Evolutionary conservation across 2,797 vertebrate genomes (phyloP).

Genomic region (Lacerta agilis): DNA sequence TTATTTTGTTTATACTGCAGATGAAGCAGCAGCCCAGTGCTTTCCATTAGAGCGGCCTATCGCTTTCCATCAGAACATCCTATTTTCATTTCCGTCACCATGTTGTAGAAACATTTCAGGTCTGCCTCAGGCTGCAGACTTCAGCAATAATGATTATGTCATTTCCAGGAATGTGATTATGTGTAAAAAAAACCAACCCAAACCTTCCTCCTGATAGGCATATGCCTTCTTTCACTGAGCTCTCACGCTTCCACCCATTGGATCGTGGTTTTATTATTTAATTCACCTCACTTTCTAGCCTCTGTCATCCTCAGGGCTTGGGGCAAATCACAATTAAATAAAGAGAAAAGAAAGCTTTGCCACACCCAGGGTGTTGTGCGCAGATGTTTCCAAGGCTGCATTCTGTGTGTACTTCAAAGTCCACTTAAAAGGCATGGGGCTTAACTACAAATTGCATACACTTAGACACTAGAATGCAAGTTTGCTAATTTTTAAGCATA

Average conservation of each 20-base stretch:
- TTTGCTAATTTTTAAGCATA: neutral
- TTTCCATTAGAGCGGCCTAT: neutral
- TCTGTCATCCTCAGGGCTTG: neutral
- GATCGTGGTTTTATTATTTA: neutral
- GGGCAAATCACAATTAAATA: neutral
- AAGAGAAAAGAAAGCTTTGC: neutral
- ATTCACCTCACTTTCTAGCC: conserved; percentile 10
- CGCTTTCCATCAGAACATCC: neutral
- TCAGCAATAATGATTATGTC: conserved; percentile 3
- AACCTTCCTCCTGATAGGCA: neutral
- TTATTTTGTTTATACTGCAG: conserved; percentile 17
- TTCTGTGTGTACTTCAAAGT: neutral
- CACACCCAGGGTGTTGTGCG: neutral
- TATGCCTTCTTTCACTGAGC: neutral
- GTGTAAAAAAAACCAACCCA: neutral
- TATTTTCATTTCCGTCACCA: conserved; percentile 4
- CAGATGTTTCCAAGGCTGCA: neutral
- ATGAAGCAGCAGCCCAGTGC: neutral
- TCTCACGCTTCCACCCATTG: neutral
- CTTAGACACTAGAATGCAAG: neutral
- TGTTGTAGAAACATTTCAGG: conserved; percentile 12
- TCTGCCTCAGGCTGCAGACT: conserved; percentile 6
- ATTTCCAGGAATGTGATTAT: conserved; percentile 20
- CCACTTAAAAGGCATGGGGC: neutral
- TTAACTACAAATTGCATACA: neutral